These are phyloP conservation scores for Brachionus rubens DNA, from an alignment of 1,140 invertebrate genomes.

Conservation along the genomic window DNA sequence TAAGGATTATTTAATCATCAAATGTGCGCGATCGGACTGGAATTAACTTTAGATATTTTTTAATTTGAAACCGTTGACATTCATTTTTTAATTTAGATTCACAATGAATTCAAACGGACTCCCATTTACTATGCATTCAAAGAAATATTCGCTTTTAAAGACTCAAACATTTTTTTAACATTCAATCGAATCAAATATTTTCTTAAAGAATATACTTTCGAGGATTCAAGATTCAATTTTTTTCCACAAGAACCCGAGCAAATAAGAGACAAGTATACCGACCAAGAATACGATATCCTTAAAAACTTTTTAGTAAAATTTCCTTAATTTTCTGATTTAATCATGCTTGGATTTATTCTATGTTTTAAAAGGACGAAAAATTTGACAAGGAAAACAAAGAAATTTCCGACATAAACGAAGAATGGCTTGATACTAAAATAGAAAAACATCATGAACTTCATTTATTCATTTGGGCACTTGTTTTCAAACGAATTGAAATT, in stretches of 20 bases:
- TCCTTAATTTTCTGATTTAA: no score
- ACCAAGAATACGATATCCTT: background rate
- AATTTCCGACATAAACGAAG: background rate
- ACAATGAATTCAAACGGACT: background rate
- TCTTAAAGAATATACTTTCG: slow-evolving; percentile 22
- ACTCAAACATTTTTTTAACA: background rate
- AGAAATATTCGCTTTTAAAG: slow-evolving; percentile 35
- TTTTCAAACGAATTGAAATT: slow-evolving; percentile 55
- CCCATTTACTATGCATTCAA: slow-evolving; percentile 29
- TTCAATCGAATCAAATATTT: background rate
- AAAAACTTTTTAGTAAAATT: slow-evolving; percentile 36
- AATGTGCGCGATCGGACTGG: no score
- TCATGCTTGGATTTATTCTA: no score
- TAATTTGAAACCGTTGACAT: background rate
- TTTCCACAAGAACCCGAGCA: background rate
- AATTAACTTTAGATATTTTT: no score
- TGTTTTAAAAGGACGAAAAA: background rate
- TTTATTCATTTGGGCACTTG: slow-evolving; percentile 57
- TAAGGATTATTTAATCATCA: no score
- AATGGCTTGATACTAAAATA: background rate
- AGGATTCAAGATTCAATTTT: slow-evolving; percentile 1
- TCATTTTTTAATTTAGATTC: background rate
- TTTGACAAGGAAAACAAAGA: background rate
- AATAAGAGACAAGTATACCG: background rate
- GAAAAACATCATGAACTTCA: slow-evolving; percentile 53